These are phyloP conservation scores for Cephalotes varians DNA, from an alignment of 2,888 invertebrate genomes.

Conservation along the genomic window DNA sequence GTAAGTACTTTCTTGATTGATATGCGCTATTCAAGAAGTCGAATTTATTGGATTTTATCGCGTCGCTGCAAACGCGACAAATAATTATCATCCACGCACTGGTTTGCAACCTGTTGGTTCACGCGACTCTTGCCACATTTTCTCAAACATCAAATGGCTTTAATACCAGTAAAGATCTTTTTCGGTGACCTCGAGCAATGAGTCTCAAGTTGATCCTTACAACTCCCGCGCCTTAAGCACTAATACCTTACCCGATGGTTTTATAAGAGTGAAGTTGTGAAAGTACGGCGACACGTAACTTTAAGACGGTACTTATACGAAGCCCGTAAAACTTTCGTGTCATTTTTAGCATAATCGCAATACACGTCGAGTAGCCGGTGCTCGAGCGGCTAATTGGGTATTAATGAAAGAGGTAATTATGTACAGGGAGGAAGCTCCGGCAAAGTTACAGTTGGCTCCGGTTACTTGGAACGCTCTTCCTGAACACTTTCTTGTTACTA, in stretches of 20 bases:
- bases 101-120: conserved; percentile 27
- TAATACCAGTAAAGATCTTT: conserved; percentile 10
- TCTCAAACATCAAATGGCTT: conserved; percentile 25
- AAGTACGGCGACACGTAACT: conserved; percentile 37
- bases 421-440: conserved; percentile 10
- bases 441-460: conserved; percentile 46
- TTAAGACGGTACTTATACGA: conserved; percentile 30
- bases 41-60: not conserved
- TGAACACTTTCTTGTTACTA: not conserved
- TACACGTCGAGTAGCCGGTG: conserved; percentile 18
- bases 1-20: not conserved
- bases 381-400: conserved; percentile 39
- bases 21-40: not conserved
- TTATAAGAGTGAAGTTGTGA: conserved; percentile 24
- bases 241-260: conserved; percentile 17
- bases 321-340: conserved; percentile 41
- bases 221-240: conserved; percentile 3
- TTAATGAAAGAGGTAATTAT: conserved; percentile 48
- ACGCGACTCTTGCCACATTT: not conserved
- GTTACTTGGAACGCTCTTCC: conserved; percentile 19
- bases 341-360: conserved; percentile 51
- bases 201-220: conserved; percentile 26
- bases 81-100: conserved; percentile 10
- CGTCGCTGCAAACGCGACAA: not conserved
- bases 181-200: conserved; percentile 23